phyloP scores from a whole-genome alignment of 2,113 vertebrate species.

The Cettia cetti region DNA sequence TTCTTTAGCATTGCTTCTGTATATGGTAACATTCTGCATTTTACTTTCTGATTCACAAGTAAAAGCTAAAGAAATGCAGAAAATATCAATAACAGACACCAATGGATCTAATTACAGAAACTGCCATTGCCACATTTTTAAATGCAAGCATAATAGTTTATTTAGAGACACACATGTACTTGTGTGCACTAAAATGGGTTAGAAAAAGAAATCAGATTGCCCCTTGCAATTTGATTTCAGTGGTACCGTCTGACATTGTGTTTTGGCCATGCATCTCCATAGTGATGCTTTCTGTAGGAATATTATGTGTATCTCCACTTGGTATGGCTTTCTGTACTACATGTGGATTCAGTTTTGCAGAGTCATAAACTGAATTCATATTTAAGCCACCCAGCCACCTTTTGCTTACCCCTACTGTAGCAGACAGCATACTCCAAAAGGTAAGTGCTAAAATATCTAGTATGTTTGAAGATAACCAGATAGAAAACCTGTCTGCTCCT shows the following conservation, averaged over 20 bases:
- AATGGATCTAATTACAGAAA: constrained; percentile 39
- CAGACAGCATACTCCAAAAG: background rate
- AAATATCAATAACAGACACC: constrained; percentile 28
- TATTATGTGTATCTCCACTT: background rate
- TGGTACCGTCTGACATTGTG: background rate
- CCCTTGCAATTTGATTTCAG: background rate
- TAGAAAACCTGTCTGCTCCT: background rate
- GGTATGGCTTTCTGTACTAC: background rate
- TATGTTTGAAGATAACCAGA: background rate
- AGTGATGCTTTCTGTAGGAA: background rate
- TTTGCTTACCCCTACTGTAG: background rate
- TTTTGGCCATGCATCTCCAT: background rate
- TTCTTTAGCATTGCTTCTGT: background rate
- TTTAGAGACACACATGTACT: background rate
- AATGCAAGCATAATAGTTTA: constrained; percentile 1
- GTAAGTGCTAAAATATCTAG: background rate
- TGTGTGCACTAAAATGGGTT: background rate
- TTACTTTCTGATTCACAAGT: background rate
- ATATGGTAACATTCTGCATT: background rate
- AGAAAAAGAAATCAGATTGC: background rate
- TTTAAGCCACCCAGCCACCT: background rate
- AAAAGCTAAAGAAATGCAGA: constrained; percentile 7
- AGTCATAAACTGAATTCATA: background rate
- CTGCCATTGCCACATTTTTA: constrained; percentile 5
- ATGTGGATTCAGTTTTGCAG: background rate